Evolutionary conservation across 2,888 invertebrate genomes (phyloP).

Genomic region (Athalia rosae): DNA sequence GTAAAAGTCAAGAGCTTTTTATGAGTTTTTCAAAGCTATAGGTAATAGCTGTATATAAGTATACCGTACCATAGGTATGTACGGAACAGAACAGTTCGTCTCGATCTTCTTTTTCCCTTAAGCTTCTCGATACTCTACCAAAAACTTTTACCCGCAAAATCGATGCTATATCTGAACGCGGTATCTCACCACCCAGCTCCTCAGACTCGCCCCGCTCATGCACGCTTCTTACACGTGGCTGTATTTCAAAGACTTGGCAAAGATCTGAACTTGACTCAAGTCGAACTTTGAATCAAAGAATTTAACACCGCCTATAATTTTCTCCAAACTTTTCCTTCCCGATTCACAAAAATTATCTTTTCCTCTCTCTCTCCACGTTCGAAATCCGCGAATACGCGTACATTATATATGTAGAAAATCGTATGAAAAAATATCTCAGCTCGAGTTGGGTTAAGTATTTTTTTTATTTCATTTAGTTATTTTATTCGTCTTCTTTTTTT

Average conservation of each 20-base stretch:
- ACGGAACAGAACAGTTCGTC: background rate
- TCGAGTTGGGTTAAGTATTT: background rate
- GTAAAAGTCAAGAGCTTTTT: conserved; percentile 38
- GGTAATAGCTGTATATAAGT: background rate
- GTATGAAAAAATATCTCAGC: background rate
- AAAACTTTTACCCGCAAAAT: conserved; percentile 11
- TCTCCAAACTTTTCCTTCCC: too few relatives aligned
- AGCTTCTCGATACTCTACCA: background rate
- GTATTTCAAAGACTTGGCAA: background rate
- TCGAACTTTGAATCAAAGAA: background rate
- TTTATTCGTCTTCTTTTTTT: background rate
- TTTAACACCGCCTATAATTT: too few relatives aligned
- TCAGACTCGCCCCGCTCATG: background rate
- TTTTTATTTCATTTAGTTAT: background rate
- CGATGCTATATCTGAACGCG: conserved; percentile 16
- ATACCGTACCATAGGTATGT: background rate
- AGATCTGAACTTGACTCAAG: conserved; percentile 13
- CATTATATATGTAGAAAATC: background rate
- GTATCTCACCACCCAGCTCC: background rate
- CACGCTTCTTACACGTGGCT: background rate
- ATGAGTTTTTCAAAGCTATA: conserved; percentile 21
- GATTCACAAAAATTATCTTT: too few relatives aligned
- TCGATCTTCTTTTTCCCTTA: background rate
- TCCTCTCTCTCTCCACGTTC: background rate
- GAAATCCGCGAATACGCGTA: background rate